phyloP scores from a whole-genome alignment of 2,888 invertebrate species.

The Calliphora vomitoria region DNA sequence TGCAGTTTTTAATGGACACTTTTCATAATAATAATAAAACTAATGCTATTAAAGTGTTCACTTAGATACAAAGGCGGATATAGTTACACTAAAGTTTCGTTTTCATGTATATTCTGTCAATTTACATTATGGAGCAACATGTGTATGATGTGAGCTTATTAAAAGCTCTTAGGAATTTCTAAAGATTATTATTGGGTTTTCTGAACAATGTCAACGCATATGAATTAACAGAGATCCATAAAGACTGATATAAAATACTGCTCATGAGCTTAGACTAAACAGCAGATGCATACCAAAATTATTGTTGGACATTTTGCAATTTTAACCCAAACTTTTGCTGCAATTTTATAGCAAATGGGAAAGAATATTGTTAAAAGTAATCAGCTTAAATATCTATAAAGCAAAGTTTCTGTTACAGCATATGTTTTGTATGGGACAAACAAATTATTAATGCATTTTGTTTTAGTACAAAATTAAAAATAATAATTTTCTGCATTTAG shows the following conservation, averaged over 20 bases:
- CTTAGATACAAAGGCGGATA: background rate
- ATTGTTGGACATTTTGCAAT: background rate
- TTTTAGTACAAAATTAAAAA: too few species aligned
- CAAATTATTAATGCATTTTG: too few species aligned
- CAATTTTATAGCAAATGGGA: background rate
- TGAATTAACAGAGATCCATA: background rate
- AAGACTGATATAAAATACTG: background rate
- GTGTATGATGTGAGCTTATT: background rate
- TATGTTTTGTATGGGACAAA: too few species aligned
- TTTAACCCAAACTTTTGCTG: background rate
- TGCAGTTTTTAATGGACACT: background rate
- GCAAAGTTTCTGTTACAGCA: background rate
- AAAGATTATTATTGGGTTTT: background rate
- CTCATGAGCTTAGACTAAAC: background rate
- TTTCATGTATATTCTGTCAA: background rate
- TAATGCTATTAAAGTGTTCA: background rate
- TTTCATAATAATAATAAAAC: background rate
- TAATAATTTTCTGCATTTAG: too few species aligned
- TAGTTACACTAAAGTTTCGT: background rate
- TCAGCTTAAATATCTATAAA: background rate
- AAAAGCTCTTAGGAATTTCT: constrained; percentile 3
- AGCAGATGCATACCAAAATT: background rate
- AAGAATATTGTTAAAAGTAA: background rate
- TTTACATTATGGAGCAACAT: background rate
- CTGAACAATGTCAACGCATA: background rate